Base-by-base conservation (phyloP, 2,888 invertebrate genomes). In the Neuroscelio doddi region DNA sequence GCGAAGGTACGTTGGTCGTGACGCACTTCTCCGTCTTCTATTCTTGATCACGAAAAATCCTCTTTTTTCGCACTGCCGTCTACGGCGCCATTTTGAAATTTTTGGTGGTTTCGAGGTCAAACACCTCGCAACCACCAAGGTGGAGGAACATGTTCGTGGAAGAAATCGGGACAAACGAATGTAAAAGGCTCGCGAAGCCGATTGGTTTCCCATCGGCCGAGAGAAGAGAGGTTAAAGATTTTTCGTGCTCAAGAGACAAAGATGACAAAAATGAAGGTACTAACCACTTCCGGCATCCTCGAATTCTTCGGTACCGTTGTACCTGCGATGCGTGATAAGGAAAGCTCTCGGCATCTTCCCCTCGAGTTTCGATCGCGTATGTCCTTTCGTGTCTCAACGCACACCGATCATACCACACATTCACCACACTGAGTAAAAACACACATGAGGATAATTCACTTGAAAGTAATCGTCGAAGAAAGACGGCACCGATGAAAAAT, bases 341-440 rank as follows among this genome's bases (percentile, higher is more conserved):
- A 90, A 90, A 64, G 90, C 89, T 76, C 89, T 85, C 71, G 90
- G 90, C 90, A 90, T 90, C 47, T 73, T 72, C 27, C n/a, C n/a
- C n/a, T n/a, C n/a, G n/a, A n/a, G n/a, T n/a, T n/a, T 51, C 45
- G 47, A 15, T 41, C 45, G 32, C 41, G 30, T 17, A n/a, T n/a
- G n/a, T n/a, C n/a, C n/a, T n/a, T n/a, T n/a, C 7, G 8, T 1
- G 29, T 10, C 14, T 45, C 12, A 32, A 44, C 38, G 10, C 42
- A 15, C 70, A 64, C 62, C 46, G 47, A 10, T 49, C 68, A 68
- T 65, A 21, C 50, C 66, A 50, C 44, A 44, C 21, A 21, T n/a
- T n/a, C n/a, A n/a, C n/a, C n/a, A n/a, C n/a, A n/a, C n/a, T n/a
- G n/a, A n/a, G n/a, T n/a, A n/a, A n/a, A n/a, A n/a, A n/a, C n/a